Percentiles rank a stretch among this genome's conserved stretches.
Evolutionary conservation across 2,888 invertebrate species (phyloP).

Genomic region (Synergus japonicus): DNA sequence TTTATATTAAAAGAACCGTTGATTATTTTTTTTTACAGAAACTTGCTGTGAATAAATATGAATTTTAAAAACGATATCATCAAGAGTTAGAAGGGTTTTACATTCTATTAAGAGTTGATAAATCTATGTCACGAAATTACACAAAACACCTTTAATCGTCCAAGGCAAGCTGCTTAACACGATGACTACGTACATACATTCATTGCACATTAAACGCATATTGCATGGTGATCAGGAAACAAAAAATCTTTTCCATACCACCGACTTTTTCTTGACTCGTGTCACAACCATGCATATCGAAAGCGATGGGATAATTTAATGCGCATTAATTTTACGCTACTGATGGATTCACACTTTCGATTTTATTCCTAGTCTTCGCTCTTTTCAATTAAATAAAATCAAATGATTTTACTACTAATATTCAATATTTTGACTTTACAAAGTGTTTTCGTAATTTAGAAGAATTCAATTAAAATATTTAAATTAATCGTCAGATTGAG

Average conservation of each 20-base stretch:
- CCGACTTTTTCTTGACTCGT: constrained; percentile 7
- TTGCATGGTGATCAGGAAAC: constrained; percentile 18
- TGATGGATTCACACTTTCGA: constrained; percentile 4
- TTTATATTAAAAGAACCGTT: background rate
- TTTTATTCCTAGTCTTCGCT: background rate
- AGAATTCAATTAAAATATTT: background rate
- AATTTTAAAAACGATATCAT: background rate
- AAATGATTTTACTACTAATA: no score
- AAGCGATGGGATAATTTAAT: constrained; percentile 18
- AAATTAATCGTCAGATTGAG: background rate
- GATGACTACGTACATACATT: constrained; percentile 29
- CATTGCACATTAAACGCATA: constrained; percentile 28
- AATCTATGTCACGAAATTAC: constrained; percentile 38
- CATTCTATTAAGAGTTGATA: constrained; percentile 9
- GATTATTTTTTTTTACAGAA: background rate
- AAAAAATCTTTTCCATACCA: constrained; percentile 21
- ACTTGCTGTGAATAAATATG: background rate
- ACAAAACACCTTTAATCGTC: constrained; percentile 21
- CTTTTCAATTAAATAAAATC: background rate
- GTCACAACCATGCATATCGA: constrained; percentile 8
- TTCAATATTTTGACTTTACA: background rate
- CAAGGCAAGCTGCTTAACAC: constrained; percentile 13
- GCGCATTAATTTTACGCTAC: background rate
- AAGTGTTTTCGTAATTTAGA: background rate
- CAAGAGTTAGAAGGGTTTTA: constrained; percentile 7